Conservation (phyloP, 2,888 invertebrate species). For the Habroteleia sp. region DNA sequence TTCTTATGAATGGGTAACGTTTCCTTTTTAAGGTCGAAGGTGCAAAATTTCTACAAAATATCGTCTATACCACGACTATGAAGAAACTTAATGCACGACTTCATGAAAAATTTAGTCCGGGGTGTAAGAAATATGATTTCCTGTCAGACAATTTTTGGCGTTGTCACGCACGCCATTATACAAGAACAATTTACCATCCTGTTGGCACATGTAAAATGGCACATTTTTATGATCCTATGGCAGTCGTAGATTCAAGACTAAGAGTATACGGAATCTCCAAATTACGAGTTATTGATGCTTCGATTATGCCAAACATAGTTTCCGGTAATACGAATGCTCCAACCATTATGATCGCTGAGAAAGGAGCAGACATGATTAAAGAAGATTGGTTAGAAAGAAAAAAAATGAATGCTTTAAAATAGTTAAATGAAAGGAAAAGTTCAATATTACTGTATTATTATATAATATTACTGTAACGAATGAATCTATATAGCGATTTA, state of each 20-base stretch:
- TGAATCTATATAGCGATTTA: too few species aligned
- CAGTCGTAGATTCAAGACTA: conserved; percentile 88
- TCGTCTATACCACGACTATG: conserved; percentile 85
- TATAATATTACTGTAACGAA: too few species aligned
- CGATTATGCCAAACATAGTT: conserved; percentile 90
- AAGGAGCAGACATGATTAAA: conserved; percentile 91
- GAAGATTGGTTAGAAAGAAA: conserved; percentile 83
- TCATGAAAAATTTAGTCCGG: conserved; percentile 86
- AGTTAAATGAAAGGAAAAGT: conserved; percentile 1
- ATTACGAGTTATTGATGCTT: conserved; percentile 90
- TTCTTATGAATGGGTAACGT: too few species aligned
- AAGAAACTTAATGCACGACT: conserved; percentile 84
- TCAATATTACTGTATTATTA: too few species aligned
- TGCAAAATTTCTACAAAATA: conserved; percentile 85
- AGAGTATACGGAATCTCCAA: conserved; percentile 86
- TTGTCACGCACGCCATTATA: conserved; percentile 88
- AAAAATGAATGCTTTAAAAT: background rate
- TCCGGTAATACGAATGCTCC: conserved; percentile 93
- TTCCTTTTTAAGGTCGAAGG: conserved; percentile 86
- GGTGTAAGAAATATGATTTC: conserved; percentile 84
- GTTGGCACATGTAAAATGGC: conserved; percentile 93
- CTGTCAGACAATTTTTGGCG: conserved; percentile 89
- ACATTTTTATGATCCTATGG: conserved; percentile 83
- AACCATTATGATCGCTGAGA: conserved; percentile 92
- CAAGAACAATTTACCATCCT: conserved; percentile 91